A percentile compares a stretch with the other conserved stretches of the same genome.
phyloP scores from a whole-genome alignment of 1,140 invertebrate genomes.

The Cydia amplana region DNA sequence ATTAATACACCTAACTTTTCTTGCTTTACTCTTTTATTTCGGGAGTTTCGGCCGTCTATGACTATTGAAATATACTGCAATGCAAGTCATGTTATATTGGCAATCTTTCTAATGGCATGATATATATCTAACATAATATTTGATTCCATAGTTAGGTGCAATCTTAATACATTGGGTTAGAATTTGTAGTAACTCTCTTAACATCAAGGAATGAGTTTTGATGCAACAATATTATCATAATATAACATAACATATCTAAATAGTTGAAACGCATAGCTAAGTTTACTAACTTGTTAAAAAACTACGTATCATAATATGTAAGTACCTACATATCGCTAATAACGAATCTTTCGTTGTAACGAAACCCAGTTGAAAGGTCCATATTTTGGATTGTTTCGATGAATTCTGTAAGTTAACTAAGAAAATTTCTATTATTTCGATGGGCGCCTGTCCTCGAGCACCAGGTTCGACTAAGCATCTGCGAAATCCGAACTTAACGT shows the following conservation, averaged over 20 bases:
- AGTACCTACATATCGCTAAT: too few species aligned
- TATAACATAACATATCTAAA: too few species aligned
- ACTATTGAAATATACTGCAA: not conserved
- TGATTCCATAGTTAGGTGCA: not conserved
- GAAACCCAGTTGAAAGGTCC: too few species aligned
- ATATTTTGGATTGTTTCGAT: too few species aligned
- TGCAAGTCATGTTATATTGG: not conserved
- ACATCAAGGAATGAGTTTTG: too few species aligned
- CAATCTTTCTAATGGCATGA: not conserved
- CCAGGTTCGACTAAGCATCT: not conserved
- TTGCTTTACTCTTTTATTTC: constrained; percentile 26
- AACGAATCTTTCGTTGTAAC: too few species aligned
- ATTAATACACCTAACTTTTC: constrained; percentile 30
- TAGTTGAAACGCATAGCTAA: too few species aligned
- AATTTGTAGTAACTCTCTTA: not conserved
- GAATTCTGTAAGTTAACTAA: too few species aligned
- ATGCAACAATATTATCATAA: not conserved
- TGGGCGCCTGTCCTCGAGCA: not conserved
- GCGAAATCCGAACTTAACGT: not conserved
- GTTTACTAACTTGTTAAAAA: too few species aligned
- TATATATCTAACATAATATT: not conserved
- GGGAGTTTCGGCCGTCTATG: constrained; percentile 1
- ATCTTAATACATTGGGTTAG: not conserved
- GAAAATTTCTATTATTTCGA: too few species aligned
- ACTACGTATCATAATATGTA: too few species aligned